Base-by-base conservation (phyloP, 2,888 invertebrate species). In the Holacanthella duospinosa region DNA sequence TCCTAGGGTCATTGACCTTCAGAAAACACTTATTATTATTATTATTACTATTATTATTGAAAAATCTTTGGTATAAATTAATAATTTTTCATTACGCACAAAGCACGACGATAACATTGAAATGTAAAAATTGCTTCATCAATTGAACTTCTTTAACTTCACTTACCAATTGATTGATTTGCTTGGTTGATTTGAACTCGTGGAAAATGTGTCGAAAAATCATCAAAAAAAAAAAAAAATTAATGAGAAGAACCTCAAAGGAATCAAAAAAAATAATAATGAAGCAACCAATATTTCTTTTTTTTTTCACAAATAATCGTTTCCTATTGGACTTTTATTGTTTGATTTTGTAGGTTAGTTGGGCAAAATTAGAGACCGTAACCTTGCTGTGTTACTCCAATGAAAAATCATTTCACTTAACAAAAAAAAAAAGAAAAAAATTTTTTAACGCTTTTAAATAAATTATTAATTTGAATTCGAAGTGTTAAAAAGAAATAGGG, bases 291-390 rank as follows among this genome's bases (percentile, higher is more conserved):
- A 12, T n/a, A n/a, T n/a, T n/a, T n/a, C n/a, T n/a, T n/a, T n/a
- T n/a, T n/a, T n/a, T n/a, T n/a, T n/a, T n/a, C n/a, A n/a, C n/a
- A n/a, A n/a, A n/a, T n/a, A n/a, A n/a, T 36, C 36, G 36, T 36
- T 36, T 9, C 36, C 6, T 36, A 16, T 16, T 36, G 36, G 16
- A 9, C 36, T 16, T 36, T 16, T 36, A 36, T 9, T 36, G 36
- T 36, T 16, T 36, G 36, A 48, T 48, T 48, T 48, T 48, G n/a
- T 48, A 48, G 48, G 48, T 48, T 48, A 48, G 48, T 48, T 48
- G 48, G 48, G 48, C 48, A 48, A 21, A 21, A 21, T 48, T 4
- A 48, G 48, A 48, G 48, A 48, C 19, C 48, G 48, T 48, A 21
- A 48, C 6, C 21, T 48, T 36, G 16, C 36, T 16, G 16, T 36